Evolutionary conservation across 2,797 vertebrate genomes (phyloP).

Genomic region (Anolis apletophallus): DNA sequence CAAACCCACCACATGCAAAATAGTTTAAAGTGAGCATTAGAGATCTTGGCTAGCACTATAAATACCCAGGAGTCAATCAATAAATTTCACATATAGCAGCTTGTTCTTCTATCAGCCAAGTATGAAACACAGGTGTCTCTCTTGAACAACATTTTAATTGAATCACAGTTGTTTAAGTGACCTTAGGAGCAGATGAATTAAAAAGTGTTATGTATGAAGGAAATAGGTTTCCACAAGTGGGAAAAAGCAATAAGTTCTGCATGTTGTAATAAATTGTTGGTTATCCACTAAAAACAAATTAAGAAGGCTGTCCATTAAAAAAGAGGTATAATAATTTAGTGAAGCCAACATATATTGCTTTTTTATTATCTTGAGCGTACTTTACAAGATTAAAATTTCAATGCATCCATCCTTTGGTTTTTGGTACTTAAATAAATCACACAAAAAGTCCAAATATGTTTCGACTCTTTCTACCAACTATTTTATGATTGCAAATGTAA

Average conservation of each 20-base stretch:
- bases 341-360: slow-evolving; percentile 20
- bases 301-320: slow-evolving; percentile 18
- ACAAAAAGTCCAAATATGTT: neutral
- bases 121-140: slow-evolving; percentile 49
- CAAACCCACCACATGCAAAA: slow-evolving; percentile 12
- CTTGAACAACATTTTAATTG: slow-evolving; percentile 63
- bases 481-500: neutral
- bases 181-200: slow-evolving; percentile 65
- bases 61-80: slow-evolving; percentile 53
- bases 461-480: neutral
- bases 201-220: slow-evolving; percentile 56
- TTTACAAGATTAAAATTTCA: neutral
- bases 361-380: slow-evolving; percentile 24
- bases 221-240: slow-evolving; percentile 57
- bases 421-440: neutral
- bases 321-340: slow-evolving; percentile 22
- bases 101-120: slow-evolving; percentile 57
- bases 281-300: slow-evolving; percentile 59
- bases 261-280: slow-evolving; percentile 57
- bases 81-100: slow-evolving; percentile 45
- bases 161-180: slow-evolving; percentile 65
- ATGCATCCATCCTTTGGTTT: neutral
- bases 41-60: slow-evolving; percentile 54
- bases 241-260: slow-evolving; percentile 50
- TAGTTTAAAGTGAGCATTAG: slow-evolving; percentile 45